Percentiles rank a stretch among this genome's conserved stretches.
phyloP scores from a whole-genome alignment of 2,797 vertebrate genomes.

The Hipposideros larvatus region DNA sequence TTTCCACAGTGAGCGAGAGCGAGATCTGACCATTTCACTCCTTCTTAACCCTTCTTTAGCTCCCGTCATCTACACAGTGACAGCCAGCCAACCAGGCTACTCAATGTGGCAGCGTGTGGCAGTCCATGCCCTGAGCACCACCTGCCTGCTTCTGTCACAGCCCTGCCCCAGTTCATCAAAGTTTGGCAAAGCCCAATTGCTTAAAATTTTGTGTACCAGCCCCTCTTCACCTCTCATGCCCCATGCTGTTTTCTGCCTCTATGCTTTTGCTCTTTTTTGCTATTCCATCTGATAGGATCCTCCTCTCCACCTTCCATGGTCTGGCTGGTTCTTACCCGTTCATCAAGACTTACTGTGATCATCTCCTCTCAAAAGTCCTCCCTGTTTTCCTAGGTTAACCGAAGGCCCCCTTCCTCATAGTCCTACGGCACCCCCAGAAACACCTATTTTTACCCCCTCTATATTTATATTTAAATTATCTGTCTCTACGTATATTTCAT shows the following conservation, averaged over 20 bases:
- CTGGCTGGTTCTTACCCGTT: background rate
- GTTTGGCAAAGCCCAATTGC: background rate
- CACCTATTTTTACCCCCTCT: background rate
- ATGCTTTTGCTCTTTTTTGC: background rate
- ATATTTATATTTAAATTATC: background rate
- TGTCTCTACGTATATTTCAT: background rate
- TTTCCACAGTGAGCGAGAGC: background rate
- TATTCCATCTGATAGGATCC: background rate
- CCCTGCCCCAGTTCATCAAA: background rate
- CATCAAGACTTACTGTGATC: background rate
- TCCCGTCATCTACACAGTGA: background rate
- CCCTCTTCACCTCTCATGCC: accelerated
- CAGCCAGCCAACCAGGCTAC: background rate
- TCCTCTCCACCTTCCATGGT: background rate
- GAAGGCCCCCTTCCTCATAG: background rate
- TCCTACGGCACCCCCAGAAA: background rate
- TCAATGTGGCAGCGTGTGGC: accelerated
- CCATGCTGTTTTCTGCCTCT: background rate
- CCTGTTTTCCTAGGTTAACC: background rate
- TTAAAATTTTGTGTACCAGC: accelerated
- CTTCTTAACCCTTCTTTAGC: background rate
- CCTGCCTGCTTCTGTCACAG: background rate
- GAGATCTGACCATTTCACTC: background rate
- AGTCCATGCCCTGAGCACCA: background rate
- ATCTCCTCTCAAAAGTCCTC: background rate